These are phyloP conservation scores for Taeniopygia guttata DNA, from an alignment of 2,797 vertebrate genomes.

Conservation along the genomic window DNA sequence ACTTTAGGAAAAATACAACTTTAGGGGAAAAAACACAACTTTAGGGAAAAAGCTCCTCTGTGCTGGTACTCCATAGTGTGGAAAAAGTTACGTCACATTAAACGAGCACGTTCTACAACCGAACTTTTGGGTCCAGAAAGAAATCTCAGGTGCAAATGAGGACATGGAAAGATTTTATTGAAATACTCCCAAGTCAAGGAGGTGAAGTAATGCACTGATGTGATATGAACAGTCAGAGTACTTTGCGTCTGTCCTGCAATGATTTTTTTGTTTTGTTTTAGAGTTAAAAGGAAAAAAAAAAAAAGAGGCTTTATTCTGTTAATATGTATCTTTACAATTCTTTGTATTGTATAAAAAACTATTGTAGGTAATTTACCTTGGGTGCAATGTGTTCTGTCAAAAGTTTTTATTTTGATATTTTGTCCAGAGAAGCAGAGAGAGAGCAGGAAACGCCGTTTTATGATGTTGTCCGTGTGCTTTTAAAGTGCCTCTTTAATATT, in stretches of 20 bases:
- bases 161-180: constrained; percentile 73
- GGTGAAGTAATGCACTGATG: constrained; percentile 89
- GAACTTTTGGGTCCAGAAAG: constrained; percentile 72
- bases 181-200: constrained; percentile 79
- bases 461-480: constrained; percentile 84
- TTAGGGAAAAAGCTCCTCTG: constrained; percentile 37
- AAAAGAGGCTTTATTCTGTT: constrained; percentile 86
- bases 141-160: constrained; percentile 87
- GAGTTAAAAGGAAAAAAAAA: constrained; percentile 75
- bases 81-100: constrained; percentile 30
- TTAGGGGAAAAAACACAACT: background rate
- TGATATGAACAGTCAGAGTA: constrained; percentile 84
- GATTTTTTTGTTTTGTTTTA: constrained; percentile 78
- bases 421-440: constrained; percentile 84
- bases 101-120: constrained; percentile 35
- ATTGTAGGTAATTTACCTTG: constrained; percentile 90
- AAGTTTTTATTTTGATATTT: constrained; percentile 94
- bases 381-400: constrained; percentile 88
- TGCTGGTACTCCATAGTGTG: constrained; percentile 79
- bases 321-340: constrained; percentile 74
- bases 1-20: background rate
- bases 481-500: constrained; percentile 85
- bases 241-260: constrained; percentile 82
- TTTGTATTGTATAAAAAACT: constrained; percentile 83
- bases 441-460: constrained; percentile 79